Conservation (phyloP, 2,888 invertebrate species). For the Cyaniris semiargus region DNA sequence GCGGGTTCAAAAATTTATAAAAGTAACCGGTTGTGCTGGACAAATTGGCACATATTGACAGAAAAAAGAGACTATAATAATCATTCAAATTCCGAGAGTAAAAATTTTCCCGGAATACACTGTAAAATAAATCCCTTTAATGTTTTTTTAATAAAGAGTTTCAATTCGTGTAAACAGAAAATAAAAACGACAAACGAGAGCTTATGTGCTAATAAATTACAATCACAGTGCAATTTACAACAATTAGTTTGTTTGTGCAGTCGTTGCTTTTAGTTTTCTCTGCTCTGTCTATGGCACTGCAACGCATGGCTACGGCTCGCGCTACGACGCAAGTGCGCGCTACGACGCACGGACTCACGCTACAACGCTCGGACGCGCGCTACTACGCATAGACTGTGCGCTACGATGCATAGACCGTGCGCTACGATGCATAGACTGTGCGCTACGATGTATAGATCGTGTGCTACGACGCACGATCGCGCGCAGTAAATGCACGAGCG, state of each 20-base stretch:
- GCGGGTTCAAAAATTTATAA: slow-evolving; percentile 12
- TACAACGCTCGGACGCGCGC: neutral
- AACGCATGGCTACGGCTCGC: neutral
- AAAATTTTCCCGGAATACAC: neutral
- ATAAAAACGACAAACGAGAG: slow-evolving; percentile 3
- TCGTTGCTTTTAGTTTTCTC: slow-evolving; percentile 3
- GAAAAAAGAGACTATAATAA: neutral
- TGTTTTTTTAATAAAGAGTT: slow-evolving; percentile 10
- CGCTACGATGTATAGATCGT: neutral
- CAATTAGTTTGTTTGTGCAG: slow-evolving; percentile 17
- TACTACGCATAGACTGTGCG: neutral
- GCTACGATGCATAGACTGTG: neutral
- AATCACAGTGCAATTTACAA: slow-evolving; percentile 19
- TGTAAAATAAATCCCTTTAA: neutral
- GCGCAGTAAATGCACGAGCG: neutral
- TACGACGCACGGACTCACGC: neutral
- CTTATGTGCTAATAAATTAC: slow-evolving; percentile 17
- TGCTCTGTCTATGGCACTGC: neutral
- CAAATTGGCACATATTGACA: neutral
- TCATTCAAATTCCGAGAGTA: neutral
- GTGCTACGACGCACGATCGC: neutral
- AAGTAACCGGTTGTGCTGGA: neutral
- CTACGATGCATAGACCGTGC: neutral
- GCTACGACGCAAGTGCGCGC: neutral
- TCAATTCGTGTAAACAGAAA: neutral